These are phyloP conservation scores for Osmerus eperlanus DNA, from an alignment of 2,113 vertebrate species.

Conservation along the genomic window DNA sequence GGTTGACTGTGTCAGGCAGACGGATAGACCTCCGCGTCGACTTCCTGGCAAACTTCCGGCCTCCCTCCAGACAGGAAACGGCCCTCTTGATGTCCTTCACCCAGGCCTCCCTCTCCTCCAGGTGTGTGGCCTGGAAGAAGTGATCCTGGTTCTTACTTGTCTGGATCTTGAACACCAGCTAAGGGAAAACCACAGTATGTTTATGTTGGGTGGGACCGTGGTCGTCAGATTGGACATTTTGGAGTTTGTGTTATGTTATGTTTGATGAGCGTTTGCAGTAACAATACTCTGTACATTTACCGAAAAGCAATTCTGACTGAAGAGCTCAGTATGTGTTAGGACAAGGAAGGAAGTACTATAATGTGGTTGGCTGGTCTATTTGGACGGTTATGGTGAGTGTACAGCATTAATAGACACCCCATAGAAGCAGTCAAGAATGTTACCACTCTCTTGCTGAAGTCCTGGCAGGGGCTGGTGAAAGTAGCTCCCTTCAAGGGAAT, in stretches of 20 bases:
- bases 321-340: neutral
- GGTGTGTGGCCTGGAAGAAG: conserved; percentile 89
- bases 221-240: too few species aligned
- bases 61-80: conserved; percentile 78
- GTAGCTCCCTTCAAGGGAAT: conserved; percentile 86
- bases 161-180: conserved; percentile 92
- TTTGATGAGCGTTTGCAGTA: neutral
- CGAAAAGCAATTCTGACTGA: too few species aligned
- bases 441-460: conserved; percentile 88
- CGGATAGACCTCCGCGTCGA: conserved; percentile 90
- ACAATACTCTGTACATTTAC: too few species aligned
- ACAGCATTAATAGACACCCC: too few species aligned
- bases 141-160: conserved; percentile 87
- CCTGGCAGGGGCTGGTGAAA: conserved; percentile 84
- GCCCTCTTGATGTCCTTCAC: conserved; percentile 87
- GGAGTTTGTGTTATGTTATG: neutral
- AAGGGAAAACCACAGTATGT: conserved; percentile 31
- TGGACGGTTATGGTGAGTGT: too few species aligned
- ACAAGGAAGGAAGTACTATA: too few species aligned
- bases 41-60: conserved; percentile 88
- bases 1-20: conserved; percentile 83
- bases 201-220: neutral
- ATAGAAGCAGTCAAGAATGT: conserved; percentile 28
- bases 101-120: conserved; percentile 94
- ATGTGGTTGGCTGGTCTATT: too few species aligned